phyloP scores from a whole-genome alignment of 2,888 invertebrate genomes.

The Aporophyla lueneburgensis region DNA sequence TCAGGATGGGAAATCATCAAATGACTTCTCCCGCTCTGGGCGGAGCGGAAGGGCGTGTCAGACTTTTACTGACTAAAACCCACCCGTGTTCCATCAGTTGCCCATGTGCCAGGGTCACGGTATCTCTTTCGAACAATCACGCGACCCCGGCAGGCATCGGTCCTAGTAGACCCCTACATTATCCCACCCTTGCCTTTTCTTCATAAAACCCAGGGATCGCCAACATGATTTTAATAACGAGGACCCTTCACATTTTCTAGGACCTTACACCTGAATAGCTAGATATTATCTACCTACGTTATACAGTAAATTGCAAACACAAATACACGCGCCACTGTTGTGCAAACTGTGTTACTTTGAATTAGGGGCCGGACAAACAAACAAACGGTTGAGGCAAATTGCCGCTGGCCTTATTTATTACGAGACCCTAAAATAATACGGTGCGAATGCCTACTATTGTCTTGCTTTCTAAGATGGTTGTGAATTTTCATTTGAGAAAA shows the following conservation, averaged over 20 bases:
- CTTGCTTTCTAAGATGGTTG: constrained; percentile 60
- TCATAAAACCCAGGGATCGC: constrained; percentile 24
- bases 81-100: too few relatives aligned
- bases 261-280: constrained; percentile 55
- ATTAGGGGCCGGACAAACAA: constrained; percentile 82
- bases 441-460: constrained; percentile 65
- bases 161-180: too few relatives aligned
- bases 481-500: constrained; percentile 50
- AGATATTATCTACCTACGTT: constrained; percentile 65
- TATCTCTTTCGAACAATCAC: too few relatives aligned
- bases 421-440: constrained; percentile 76
- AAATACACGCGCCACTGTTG: constrained; percentile 80
- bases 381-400: constrained; percentile 76
- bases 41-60: too few relatives aligned
- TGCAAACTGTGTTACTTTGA: constrained; percentile 85
- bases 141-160: too few relatives aligned
- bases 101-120: too few relatives aligned
- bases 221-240: constrained; percentile 51
- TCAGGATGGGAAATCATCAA: too few relatives aligned
- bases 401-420: constrained; percentile 80
- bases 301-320: constrained; percentile 82
- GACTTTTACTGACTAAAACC: too few relatives aligned
- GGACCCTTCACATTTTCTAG: constrained; percentile 51
- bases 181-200: constrained; percentile 15
- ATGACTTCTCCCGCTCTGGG: too few relatives aligned